phyloP scores from a whole-genome alignment of 2,888 invertebrate genomes.

The Amphimallon solstitiale region DNA sequence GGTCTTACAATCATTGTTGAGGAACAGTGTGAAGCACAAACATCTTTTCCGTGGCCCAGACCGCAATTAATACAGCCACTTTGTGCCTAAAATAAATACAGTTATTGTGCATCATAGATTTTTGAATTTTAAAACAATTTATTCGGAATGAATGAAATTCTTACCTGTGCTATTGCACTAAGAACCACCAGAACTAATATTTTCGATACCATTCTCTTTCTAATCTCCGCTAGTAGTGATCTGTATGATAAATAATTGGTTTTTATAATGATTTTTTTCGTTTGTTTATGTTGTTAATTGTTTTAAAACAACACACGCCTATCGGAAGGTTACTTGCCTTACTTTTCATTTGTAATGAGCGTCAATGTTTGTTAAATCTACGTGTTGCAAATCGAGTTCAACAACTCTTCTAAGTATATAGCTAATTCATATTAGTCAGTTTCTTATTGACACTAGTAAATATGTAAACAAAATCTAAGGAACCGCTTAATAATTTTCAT shows the following conservation, averaged over 20 bases:
- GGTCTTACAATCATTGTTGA: conserved; percentile 57
- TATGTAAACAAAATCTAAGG: too few relatives aligned
- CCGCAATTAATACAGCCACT: conserved; percentile 45
- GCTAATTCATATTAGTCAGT: background rate
- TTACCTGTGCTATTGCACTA: conserved; percentile 25
- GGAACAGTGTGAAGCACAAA: conserved; percentile 45
- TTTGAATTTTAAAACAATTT: too few relatives aligned
- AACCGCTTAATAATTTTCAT: too few relatives aligned
- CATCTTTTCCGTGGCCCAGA: conserved; percentile 52
- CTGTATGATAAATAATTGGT: background rate
- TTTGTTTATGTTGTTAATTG: conserved; percentile 25
- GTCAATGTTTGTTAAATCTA: conserved; percentile 23
- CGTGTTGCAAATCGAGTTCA: conserved; percentile 26
- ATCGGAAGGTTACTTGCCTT: conserved; percentile 8
- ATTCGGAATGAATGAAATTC: background rate
- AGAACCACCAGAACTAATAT: background rate
- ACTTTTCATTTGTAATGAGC: background rate
- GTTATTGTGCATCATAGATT: too few relatives aligned
- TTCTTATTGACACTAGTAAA: too few relatives aligned
- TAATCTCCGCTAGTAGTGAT: background rate
- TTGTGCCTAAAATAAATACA: conserved; percentile 21
- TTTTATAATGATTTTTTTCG: conserved; percentile 22
- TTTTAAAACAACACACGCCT: conserved; percentile 15
- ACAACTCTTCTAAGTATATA: conserved; percentile 2
- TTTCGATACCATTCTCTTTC: conserved; percentile 13